Conservation (phyloP, 2,797 vertebrate species). For the Crocidura indochinensis region DNA sequence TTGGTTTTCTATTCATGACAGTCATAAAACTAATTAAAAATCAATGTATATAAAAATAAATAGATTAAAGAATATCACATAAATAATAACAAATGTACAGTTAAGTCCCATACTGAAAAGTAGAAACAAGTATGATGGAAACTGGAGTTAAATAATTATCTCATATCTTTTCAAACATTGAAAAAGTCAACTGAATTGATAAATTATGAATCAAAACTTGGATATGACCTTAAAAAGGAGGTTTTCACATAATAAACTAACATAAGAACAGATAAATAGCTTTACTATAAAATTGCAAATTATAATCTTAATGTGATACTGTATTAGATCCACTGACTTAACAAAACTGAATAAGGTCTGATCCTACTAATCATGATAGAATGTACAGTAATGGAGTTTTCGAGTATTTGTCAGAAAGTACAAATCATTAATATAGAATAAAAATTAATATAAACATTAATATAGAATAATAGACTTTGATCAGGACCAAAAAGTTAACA, state of each 20-base stretch:
- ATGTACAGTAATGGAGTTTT: neutral
- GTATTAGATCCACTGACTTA: neutral
- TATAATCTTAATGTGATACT: neutral
- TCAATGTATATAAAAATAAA: neutral
- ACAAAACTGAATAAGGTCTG: neutral
- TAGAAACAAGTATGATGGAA: neutral
- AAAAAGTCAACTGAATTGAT: conserved; percentile 7
- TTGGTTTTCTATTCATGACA: conserved; percentile 19
- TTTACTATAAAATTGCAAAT: neutral
- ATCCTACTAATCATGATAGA: neutral
- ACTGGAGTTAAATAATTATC: neutral
- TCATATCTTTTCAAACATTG: neutral
- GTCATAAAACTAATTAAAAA: conserved; percentile 29
- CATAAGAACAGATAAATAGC: neutral
- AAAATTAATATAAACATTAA: neutral
- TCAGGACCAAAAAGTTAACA: neutral
- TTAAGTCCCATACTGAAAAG: neutral
- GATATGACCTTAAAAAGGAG: neutral
- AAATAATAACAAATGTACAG: neutral
- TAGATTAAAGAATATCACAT: conserved; percentile 18
- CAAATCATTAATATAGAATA: neutral
- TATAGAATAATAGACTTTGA: neutral
- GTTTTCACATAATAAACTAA: neutral
- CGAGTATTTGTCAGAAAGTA: neutral
- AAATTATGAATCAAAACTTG: neutral